phyloP scores from a whole-genome alignment of 2,113 vertebrate species.

The Nothoprocta perdicaria region DNA sequence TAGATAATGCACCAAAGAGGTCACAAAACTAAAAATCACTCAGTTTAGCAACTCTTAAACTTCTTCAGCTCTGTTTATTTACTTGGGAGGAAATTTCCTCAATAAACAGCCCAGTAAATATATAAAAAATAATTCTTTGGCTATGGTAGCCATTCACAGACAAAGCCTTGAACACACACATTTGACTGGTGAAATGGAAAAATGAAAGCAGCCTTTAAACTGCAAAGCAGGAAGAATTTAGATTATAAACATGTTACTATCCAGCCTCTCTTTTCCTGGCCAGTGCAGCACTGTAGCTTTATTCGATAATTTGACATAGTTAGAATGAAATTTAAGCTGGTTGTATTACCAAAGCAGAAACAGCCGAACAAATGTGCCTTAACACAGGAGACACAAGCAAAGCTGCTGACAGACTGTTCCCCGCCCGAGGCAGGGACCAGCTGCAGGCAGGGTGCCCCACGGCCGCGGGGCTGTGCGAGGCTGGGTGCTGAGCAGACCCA shows the following conservation, averaged over 20 bases:
- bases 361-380: background rate
- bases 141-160: background rate
- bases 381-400: background rate
- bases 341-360: slow-evolving; percentile 2
- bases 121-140: background rate
- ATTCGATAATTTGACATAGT: slow-evolving; percentile 14
- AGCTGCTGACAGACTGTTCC: background rate
- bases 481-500: background rate
- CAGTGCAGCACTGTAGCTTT: slow-evolving; percentile 4
- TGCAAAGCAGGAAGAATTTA: slow-evolving; percentile 57
- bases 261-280: background rate
- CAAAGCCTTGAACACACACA: background rate
- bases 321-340: slow-evolving; percentile 52
- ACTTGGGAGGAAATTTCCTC: slow-evolving; percentile 13
- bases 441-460: background rate
- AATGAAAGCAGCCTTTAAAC: background rate
- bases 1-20: background rate
- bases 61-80: background rate
- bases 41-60: background rate
- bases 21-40: background rate
- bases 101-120: background rate
- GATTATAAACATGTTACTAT: slow-evolving; percentile 39
- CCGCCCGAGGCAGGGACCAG: background rate
- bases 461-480: background rate
- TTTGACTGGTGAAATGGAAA: background rate